These are phyloP conservation scores for Sebastes itinus DNA, from an alignment of 2,797 vertebrate genomes.

Conservation along the genomic window DNA sequence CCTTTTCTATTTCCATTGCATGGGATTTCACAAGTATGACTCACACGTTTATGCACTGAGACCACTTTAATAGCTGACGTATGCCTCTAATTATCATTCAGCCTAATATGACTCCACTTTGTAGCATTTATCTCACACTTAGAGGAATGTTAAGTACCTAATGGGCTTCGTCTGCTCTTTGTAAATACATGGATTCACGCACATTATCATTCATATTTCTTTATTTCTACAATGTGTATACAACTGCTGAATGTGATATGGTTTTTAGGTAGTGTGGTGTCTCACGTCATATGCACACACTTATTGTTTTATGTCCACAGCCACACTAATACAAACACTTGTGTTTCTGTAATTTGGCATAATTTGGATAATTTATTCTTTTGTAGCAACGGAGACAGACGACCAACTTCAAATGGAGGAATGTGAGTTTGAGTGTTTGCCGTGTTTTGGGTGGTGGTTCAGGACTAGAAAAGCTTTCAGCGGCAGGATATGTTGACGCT, in stretches of 20 bases:
- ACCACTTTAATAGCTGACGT: not conserved
- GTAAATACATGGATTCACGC: not conserved
- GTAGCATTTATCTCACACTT: not conserved
- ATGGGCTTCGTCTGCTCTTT: not conserved
- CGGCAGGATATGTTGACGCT: constrained; percentile 33
- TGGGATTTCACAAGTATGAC: not conserved
- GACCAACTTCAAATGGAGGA: constrained; percentile 82
- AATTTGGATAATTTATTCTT: constrained; percentile 81
- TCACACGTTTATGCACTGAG: not conserved
- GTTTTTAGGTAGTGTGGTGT: not conserved
- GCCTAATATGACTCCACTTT: not conserved
- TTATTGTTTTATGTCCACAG: not conserved
- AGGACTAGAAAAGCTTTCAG: constrained; percentile 30
- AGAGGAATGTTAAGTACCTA: not conserved
- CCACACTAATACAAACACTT: constrained; percentile 21
- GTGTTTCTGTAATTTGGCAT: constrained; percentile 68
- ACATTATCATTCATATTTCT: not conserved
- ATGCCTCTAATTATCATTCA: not conserved
- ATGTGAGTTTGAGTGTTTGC: constrained; percentile 84
- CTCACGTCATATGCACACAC: not conserved
- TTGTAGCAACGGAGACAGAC: constrained; percentile 81
- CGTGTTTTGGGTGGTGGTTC: constrained; percentile 77
- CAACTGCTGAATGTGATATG: not conserved
- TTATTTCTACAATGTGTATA: not conserved
- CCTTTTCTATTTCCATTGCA: not conserved